Base-by-base conservation (phyloP, 2,113 vertebrate species). In the Caranx melampygus region DNA sequence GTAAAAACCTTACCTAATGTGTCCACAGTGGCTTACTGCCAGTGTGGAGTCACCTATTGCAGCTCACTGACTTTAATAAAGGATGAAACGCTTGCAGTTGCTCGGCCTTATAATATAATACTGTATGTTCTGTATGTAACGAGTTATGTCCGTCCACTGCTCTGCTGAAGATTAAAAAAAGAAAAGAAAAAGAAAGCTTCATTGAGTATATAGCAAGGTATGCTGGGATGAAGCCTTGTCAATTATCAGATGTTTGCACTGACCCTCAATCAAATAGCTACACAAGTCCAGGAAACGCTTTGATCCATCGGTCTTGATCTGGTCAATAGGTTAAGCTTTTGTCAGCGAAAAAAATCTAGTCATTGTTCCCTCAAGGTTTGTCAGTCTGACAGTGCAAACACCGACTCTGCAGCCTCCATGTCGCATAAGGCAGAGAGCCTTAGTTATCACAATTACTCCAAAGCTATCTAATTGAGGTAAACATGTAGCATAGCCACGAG, bases 321-420 rank as follows among this genome's bases (percentile, higher is more conserved):
- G 34, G 58, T 66, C 71, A 66, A 61, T 13, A 62, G 64, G 52
- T 68, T 61, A 65, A 72, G 66, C 61, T 31, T 58, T 54, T 42
- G 57, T 72, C 47, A 59, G 52, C 13, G 1, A 44, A 11, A 42
- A 42, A 42, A 57, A 52, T 37, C 5, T 37, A 72, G 52, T n/a
- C 49, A 14, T 7, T 40, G 34, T 26, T 64, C 14, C 51, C 42
- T 77, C 15, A 42, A 66, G 26, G 16, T 10, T 33, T 37, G 31
- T 21, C 8, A 37, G 20, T 15, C 35, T 66, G 20, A 18, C 35
- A 40, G 16, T 34, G 26, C 13, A 15, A 44, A 47, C 16, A 33
- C 16, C 14, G 12, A 5, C 3, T n/a, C 31, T 63, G 20, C 34
- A 26, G 26, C 26, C 26, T 26, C 26, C 26, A 26, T 26, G 26